Evolutionary conservation across 2,888 invertebrate species (phyloP).

Genomic region (Rhamphomyia laevipes): DNA sequence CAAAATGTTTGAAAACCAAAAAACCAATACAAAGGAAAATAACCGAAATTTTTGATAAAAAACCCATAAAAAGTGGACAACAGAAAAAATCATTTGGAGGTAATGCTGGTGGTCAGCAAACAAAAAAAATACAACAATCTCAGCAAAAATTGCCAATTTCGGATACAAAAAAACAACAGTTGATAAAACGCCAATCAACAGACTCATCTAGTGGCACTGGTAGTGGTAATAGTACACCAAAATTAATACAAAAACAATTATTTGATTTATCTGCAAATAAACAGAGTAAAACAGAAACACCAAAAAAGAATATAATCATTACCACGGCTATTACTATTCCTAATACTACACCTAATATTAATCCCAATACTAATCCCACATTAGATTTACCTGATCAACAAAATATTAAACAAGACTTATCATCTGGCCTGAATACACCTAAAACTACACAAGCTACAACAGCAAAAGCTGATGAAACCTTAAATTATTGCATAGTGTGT

Average conservation of each 20-base stretch:
- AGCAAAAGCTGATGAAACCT: neutral
- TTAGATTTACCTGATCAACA: neutral
- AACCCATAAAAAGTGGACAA: neutral
- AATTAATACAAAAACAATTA: neutral
- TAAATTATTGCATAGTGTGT: slow-evolving; percentile 62
- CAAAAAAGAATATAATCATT: too few relatives aligned
- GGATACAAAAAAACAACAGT: neutral
- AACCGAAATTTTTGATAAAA: slow-evolving; percentile 9
- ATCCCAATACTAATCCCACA: too few relatives aligned
- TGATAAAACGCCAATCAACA: neutral
- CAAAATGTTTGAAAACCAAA: slow-evolving; percentile 49
- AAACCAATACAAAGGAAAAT: slow-evolving; percentile 14
- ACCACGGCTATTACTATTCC: too few relatives aligned
- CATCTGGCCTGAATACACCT: neutral
- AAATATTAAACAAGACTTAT: neutral
- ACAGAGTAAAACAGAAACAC: too few relatives aligned
- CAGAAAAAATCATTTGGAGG: neutral
- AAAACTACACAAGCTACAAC: slow-evolving; percentile 1
- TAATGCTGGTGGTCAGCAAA: neutral
- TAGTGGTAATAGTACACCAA: neutral
- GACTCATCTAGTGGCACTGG: neutral
- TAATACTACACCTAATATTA: too few relatives aligned
- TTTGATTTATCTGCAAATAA: neutral
- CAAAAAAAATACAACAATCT: neutral
- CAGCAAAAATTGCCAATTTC: neutral